Base-by-base conservation (phyloP, 2,888 invertebrate species). In the Ichneumoninae sp. region DNA sequence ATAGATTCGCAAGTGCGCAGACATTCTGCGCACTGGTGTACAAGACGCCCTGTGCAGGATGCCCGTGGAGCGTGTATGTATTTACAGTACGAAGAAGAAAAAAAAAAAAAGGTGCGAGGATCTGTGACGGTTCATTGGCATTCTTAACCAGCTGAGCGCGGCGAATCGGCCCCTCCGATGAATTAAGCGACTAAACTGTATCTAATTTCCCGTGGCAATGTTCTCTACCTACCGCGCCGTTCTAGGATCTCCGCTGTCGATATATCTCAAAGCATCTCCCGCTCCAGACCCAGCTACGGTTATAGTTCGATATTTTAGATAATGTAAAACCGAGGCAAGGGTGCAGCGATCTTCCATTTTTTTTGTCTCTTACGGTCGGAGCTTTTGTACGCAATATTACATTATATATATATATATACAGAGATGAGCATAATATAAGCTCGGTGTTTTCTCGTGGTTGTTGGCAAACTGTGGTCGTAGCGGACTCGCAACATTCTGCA, bases 111-210 rank as follows among this genome's bases (percentile, higher is more conserved):
- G 69, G 78, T 78, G 84, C 69, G 81, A 84, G 78, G 84, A 84
- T 84, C 81, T 65, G 84, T 74, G 57, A 84, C 78, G 81, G 84
- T 81, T 78, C 69, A 84, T 81, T 78, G 84, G 78, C 77, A 84
- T 84, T 84, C 81, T 84, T 81, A 84, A 83, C 83, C 86, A 86
- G 81, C 81, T 81, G 83, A 81, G 83, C 86, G 77, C 79, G 30
- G 81, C 86, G 68, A 84, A 85, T 85, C 70, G 52, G 30, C 66
- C 85, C 75, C 73, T 74, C 81, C 83, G 85, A 83, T 81, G 85
- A 81, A 85, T 85, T 81, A 84, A 83, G 78, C 86, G 83, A 79
- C 86, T 83, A 83, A 84, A 86, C 83, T 84, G 86, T 84, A 83
- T 78, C 83, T 81, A 85, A 85, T 85, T 84, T 85, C 77, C 70